Evolutionary conservation across 2,797 vertebrate genomes (phyloP), one percentile per base, ranked within the genome.

Genomic region (Myiothlypis coronata): DNA sequence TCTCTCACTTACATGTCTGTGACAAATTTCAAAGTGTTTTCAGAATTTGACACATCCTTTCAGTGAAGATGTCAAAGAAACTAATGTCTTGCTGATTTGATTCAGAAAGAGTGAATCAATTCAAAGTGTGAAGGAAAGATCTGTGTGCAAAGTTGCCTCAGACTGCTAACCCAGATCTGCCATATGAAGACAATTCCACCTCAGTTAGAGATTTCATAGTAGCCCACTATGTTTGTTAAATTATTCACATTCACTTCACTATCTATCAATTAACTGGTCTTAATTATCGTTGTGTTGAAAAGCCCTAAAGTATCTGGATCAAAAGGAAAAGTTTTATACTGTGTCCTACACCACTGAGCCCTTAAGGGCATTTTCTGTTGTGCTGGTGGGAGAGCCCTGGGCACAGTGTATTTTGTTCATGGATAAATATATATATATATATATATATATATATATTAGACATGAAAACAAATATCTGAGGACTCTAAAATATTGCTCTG

Each of bases 71-170:
- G 89, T 91, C 88, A 76, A 52, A 61, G 87, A 57, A 89, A 59
- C 59, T 82, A 86, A 94, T 77, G 91, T 71, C 85, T 94, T 76
- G 88, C 64, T 95, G 95, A 89, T 94, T 79, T 88, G 86, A 94
- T 92, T 90, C 88, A 82, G 80, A 39, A 88, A 65, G 80, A 89
- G 53, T 19, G 81, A 94, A 95, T 94, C 80, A 72, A 88, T 93
- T 84, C 70, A 0, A 64, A 88, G 86, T 70, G 93, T 93, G 88
- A 94, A 94, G 88, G 61, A 47, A 78, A 55, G 21, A 6, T 39
- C 37, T 76, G 34, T 63, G 85, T 72, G 63, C 69, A 49, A 50
- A 79, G 90, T 23, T 30, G 50, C 77, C 59, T 78, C 34, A 34
- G 28, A 55, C 7, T 47, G 59, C 63, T 63, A 70, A 76, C 20